These are phyloP conservation scores for Euplagia quadripunctaria DNA, from an alignment of 2,888 invertebrate species.

Conservation along the genomic window DNA sequence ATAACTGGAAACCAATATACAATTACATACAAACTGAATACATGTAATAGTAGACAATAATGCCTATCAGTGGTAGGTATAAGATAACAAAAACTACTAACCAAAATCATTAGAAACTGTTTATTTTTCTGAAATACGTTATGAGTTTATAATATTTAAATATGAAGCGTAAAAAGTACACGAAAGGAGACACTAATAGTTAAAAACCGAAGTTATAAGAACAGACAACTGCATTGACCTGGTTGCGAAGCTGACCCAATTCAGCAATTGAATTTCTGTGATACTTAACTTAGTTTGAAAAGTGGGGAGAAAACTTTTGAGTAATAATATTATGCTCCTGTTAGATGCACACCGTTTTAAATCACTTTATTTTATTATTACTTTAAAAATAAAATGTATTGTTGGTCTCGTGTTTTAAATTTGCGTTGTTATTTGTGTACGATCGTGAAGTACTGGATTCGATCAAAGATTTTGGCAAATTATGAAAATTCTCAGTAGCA, in stretches of 20 bases:
- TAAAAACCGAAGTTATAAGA: background rate
- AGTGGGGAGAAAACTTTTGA: background rate
- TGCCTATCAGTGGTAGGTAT: no score
- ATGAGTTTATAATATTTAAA: no score
- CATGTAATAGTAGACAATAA: no score
- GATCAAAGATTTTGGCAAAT: no score
- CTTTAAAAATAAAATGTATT: background rate
- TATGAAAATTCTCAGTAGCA: no score
- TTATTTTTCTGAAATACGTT: no score
- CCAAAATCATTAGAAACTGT: no score
- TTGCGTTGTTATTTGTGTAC: no score
- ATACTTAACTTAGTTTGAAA: conserved; percentile 4
- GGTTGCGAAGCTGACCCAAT: conserved; percentile 44
- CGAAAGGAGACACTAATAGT: background rate
- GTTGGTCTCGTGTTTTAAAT: no score
- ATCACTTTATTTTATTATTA: background rate
- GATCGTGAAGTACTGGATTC: no score
- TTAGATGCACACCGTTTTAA: background rate
- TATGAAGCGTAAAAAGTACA: background rate
- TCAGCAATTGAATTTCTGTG: conserved; percentile 36
- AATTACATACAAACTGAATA: background rate
- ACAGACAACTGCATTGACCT: conserved; percentile 47
- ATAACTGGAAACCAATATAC: background rate
- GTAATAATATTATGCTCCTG: background rate
- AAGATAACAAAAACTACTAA: no score